Conservation (phyloP, 2,113 vertebrate species). For the Acrocephalus arundinaceus region DNA sequence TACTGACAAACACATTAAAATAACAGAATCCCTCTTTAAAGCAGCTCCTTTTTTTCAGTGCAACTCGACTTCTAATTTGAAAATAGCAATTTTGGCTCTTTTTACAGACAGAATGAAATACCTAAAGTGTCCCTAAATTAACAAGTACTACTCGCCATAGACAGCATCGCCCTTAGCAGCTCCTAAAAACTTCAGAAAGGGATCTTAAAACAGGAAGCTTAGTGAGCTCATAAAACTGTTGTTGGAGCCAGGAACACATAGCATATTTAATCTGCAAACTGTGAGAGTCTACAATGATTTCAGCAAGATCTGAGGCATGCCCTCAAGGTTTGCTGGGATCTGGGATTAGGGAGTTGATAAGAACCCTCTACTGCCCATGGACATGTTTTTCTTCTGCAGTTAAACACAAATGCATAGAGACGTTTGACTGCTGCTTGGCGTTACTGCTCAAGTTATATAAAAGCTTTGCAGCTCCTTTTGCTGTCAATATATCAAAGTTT, state of each 20-base stretch:
- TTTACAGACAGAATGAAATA: slow-evolving; percentile 69
- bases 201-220: slow-evolving; percentile 92
- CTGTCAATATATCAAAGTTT: slow-evolving; percentile 98
- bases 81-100: slow-evolving; percentile 63
- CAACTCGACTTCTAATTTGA: slow-evolving; percentile 41
- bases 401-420: slow-evolving; percentile 94
- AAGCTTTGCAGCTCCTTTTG: slow-evolving; percentile 87
- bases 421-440: slow-evolving; percentile 89
- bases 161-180: slow-evolving; percentile 85
- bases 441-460: slow-evolving; percentile 89
- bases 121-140: slow-evolving; percentile 76
- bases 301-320: slow-evolving; percentile 98
- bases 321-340: slow-evolving; percentile 98
- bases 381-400: slow-evolving; percentile 92
- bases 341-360: slow-evolving; percentile 96
- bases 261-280: slow-evolving; percentile 98
- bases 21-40: slow-evolving; percentile 43
- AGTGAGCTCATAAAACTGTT: slow-evolving; percentile 86
- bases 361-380: slow-evolving; percentile 85
- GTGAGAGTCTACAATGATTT: slow-evolving; percentile 89
- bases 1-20: slow-evolving; percentile 43
- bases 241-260: slow-evolving; percentile 92
- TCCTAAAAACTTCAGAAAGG: slow-evolving; percentile 88
- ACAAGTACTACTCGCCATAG: slow-evolving; percentile 73
- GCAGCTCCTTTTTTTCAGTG: not conserved